A percentile compares a stretch with the other conserved stretches of the same genome.
Evolutionary conservation across 2,797 vertebrate species (phyloP).

Genomic region (Sebastes taczanowskii): DNA sequence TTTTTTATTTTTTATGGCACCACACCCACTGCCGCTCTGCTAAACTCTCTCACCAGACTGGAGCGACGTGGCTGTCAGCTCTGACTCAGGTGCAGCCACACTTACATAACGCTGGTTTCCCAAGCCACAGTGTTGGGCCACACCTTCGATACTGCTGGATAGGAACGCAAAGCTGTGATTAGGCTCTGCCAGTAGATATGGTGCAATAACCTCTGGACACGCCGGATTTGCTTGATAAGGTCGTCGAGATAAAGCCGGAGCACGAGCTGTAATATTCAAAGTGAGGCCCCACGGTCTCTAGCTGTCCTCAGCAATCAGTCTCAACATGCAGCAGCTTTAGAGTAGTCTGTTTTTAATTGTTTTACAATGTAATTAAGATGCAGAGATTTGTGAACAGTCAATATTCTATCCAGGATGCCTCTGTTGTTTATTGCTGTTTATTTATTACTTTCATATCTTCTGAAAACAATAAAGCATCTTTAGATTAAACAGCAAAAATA

Average conservation of each 20-base stretch:
- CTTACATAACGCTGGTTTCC: slow-evolving; percentile 44
- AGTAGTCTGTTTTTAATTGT: background rate
- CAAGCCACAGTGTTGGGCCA: slow-evolving; percentile 20
- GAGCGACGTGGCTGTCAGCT: slow-evolving; percentile 39
- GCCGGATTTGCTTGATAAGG: slow-evolving; percentile 28
- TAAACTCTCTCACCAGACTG: slow-evolving; percentile 37
- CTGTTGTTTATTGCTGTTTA: background rate
- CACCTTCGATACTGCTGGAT: slow-evolving; percentile 46
- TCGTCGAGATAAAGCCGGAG: slow-evolving; percentile 15
- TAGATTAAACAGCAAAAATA: background rate
- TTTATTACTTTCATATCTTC: background rate
- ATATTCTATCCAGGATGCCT: background rate
- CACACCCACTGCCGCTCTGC: slow-evolving; percentile 37
- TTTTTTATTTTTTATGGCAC: slow-evolving; percentile 16
- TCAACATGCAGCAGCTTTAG: background rate
- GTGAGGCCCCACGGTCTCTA: background rate
- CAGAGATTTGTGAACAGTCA: background rate
- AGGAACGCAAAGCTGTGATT: slow-evolving; percentile 25
- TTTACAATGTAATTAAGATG: background rate
- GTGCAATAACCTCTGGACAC: slow-evolving; percentile 23
- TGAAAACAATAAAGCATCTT: background rate
- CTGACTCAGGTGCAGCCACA: slow-evolving; percentile 35
- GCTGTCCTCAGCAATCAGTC: background rate
- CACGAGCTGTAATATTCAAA: background rate
- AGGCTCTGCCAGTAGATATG: background rate